These are phyloP conservation scores for Morpho deidamia DNA, from an alignment of 2,888 invertebrate genomes.

Conservation along the genomic window DNA sequence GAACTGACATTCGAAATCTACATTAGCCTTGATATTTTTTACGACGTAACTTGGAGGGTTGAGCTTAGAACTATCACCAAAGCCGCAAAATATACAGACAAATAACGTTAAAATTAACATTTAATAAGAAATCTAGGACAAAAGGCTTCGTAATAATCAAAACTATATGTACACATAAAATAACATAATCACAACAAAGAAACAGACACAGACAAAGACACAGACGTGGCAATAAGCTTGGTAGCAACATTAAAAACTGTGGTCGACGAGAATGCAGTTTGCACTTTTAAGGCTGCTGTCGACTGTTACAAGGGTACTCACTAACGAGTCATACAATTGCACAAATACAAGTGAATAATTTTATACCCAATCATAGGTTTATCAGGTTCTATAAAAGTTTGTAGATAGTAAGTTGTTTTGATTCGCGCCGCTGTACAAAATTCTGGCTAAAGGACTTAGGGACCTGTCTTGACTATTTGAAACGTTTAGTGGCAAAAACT, in stretches of 20 bases:
- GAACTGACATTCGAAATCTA: no score
- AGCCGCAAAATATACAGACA: no score
- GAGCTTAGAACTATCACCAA: no score
- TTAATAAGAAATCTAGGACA: no score
- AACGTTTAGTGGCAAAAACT: constrained; percentile 19
- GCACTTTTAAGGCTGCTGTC: constrained; percentile 68
- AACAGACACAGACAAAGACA: constrained; percentile 5
- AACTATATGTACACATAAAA: background rate
- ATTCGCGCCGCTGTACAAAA: constrained; percentile 4
- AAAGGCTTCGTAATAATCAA: background rate
- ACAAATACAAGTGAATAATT: constrained; percentile 1
- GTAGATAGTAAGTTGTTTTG: background rate
- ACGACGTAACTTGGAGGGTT: no score
- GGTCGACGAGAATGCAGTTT: constrained; percentile 60
- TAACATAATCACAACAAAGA: background rate
- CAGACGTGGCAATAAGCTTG: constrained; percentile 43
- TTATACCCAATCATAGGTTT: background rate
- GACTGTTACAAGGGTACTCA: constrained; percentile 38
- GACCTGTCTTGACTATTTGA: constrained; percentile 21
- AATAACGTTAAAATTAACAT: no score
- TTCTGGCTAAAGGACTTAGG: constrained; percentile 17
- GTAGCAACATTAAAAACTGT: constrained; percentile 47
- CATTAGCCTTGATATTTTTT: no score
- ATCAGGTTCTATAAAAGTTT: background rate
- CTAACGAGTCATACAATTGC: constrained; percentile 3